phyloP scores from a whole-genome alignment of 30 jellyfish, hydroid and myxozoan genomes.

The Hydractinia echinata region DNA sequence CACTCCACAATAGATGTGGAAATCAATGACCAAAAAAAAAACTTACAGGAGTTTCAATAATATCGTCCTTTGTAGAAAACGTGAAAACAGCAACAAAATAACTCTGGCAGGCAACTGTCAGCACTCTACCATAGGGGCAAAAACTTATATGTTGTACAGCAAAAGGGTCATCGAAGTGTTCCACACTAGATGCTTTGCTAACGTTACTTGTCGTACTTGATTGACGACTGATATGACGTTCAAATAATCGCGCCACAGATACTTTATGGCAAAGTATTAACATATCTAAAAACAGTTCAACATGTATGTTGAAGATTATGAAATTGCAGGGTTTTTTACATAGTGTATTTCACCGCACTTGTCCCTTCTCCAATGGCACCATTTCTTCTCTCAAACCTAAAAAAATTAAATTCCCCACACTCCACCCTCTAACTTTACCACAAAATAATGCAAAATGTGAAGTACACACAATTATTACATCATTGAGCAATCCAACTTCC shows the following conservation, averaged over 20 bases:
- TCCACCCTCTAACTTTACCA: too few relatives aligned
- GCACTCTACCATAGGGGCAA: constrained; percentile 54
- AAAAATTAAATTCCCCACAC: too few relatives aligned
- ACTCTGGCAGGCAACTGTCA: constrained; percentile 72
- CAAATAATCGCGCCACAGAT: constrained; percentile 62
- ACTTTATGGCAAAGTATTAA: constrained; percentile 58
- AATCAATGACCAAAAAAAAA: too few relatives aligned
- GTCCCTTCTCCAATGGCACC: too few relatives aligned
- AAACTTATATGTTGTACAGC: constrained; percentile 76
- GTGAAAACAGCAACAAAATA: constrained; percentile 61
- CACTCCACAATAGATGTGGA: background rate
- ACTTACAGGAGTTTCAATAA: constrained; percentile 65
- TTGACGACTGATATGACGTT: constrained; percentile 27
- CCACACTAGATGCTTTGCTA: constrained; percentile 74
- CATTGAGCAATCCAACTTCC: too few relatives aligned
- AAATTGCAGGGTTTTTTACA: too few relatives aligned
- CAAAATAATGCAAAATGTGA: too few relatives aligned
- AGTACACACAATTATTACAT: too few relatives aligned
- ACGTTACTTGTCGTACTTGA: constrained; percentile 56
- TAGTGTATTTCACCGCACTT: too few relatives aligned
- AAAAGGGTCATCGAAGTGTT: constrained; percentile 63
- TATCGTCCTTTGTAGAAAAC: constrained; percentile 58
- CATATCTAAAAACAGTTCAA: constrained; percentile 37
- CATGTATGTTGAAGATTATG: background rate
- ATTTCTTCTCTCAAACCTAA: too few relatives aligned